Conservation (phyloP, 2,113 vertebrate species). For the Murina feae region DNA sequence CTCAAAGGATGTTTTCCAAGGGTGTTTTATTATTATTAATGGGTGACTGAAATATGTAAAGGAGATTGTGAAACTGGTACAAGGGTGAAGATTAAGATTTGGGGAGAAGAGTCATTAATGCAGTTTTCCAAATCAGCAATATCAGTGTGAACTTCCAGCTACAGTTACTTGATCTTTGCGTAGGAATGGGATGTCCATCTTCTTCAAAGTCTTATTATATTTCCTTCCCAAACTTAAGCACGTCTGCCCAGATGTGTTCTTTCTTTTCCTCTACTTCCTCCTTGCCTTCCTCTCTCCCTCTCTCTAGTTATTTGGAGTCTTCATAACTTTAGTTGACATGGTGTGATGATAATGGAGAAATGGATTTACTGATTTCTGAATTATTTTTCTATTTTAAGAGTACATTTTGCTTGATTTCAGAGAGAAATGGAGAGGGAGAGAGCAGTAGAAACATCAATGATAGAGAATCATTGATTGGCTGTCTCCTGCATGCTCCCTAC, state of each 20-base stretch:
- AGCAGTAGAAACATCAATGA: no score
- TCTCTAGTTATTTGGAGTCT: not conserved
- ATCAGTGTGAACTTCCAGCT: not conserved
- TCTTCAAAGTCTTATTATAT: not conserved
- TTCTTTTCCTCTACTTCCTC: not conserved
- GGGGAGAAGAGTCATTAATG: not conserved
- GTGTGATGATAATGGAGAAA: not conserved
- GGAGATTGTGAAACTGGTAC: not conserved
- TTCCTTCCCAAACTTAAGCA: not conserved
- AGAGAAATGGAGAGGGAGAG: no score
- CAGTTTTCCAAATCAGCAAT: not conserved
- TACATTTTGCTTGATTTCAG: no score
- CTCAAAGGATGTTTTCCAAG: constrained; percentile 29
- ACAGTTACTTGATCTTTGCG: not conserved
- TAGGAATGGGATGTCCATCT: not conserved
- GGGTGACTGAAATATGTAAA: not conserved
- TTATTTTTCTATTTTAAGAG: no score
- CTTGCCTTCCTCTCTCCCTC: not conserved
- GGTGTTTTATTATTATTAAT: not conserved
- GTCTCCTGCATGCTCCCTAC: no score
- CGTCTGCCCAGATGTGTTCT: not conserved
- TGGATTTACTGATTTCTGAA: not conserved
- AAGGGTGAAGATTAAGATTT: not conserved
- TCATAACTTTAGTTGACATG: not conserved
- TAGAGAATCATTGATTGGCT: no score